Evolutionary conservation across 2,888 invertebrate genomes (phyloP).

Genomic region (Sarcophaga variegata): DNA sequence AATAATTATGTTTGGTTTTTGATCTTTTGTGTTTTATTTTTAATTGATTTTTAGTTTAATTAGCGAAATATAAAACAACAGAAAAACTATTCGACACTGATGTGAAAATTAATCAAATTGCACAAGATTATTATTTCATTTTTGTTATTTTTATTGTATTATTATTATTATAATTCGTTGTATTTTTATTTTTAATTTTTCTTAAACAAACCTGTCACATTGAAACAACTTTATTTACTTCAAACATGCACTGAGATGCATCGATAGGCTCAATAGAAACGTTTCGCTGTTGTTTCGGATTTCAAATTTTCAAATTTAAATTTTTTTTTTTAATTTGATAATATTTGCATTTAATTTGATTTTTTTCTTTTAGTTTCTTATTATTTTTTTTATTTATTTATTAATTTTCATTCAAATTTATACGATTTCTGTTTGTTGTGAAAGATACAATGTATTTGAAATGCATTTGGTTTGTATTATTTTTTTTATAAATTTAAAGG

Average conservation of each 20-base stretch:
- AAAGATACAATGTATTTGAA: neutral
- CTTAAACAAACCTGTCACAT: conserved; percentile 29
- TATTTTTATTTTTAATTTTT: conserved; percentile 8
- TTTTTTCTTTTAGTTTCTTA: neutral
- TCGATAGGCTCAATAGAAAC: neutral
- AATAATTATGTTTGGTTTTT: conserved; percentile 20
- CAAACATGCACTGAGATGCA: conserved; percentile 4
- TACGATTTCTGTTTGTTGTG: conserved; percentile 8
- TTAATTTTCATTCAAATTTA: conserved; percentile 5
- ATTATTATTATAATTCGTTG: neutral
- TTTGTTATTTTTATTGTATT: conserved; percentile 15
- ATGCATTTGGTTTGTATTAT: conserved; percentile 6
- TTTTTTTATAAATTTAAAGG: conserved; percentile 23
- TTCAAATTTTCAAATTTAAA: conserved; percentile 20
- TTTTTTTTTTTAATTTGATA: neutral
- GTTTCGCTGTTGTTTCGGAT: neutral
- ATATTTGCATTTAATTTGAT: neutral
- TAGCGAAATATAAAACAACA: conserved; percentile 25
- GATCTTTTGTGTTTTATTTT: conserved; percentile 24
- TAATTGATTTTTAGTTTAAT: conserved; percentile 47
- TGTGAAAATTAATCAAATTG: conserved; percentile 45
- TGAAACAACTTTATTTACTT: neutral
- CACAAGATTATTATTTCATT: neutral
- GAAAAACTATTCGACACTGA: conserved; percentile 30
- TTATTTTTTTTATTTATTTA: neutral